These are phyloP conservation scores for Sula dactylatra DNA, from an alignment of 2,113 vertebrate species.

Conservation along the genomic window DNA sequence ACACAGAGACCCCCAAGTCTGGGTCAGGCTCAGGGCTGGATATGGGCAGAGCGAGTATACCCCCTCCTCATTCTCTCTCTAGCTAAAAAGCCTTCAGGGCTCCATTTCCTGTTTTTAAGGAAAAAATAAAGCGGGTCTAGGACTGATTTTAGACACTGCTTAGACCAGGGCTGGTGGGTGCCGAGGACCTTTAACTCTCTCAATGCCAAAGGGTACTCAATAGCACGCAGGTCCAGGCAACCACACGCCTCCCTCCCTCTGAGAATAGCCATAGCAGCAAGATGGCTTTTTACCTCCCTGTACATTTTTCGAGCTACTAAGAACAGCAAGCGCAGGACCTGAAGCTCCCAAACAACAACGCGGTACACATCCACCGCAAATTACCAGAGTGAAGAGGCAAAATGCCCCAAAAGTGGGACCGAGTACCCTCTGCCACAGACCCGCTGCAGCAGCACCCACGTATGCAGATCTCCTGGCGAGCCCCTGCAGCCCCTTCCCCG, in stretches of 20 bases:
- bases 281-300: background rate
- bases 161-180: conserved; percentile 54
- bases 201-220: background rate
- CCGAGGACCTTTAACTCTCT: conserved; percentile 66
- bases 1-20: conserved; percentile 82
- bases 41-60: conserved; percentile 36
- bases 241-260: background rate
- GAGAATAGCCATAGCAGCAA: background rate
- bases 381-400: background rate
- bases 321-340: background rate
- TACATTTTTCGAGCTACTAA: background rate
- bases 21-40: conserved; percentile 74
- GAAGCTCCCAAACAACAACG: background rate
- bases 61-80: conserved; percentile 60
- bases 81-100: conserved; percentile 62
- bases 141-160: conserved; percentile 62
- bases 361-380: too few species aligned
- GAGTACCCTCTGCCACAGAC: background rate
- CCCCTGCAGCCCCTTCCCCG: background rate
- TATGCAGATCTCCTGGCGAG: background rate
- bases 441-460: background rate
- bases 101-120: conserved; percentile 78
- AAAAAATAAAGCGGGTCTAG: conserved; percentile 66
- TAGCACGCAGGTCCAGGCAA: rapidly evolving
- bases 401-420: background rate